Base-by-base conservation (phyloP, 2,888 invertebrate genomes). In the Toxonevra muliebris region DNA sequence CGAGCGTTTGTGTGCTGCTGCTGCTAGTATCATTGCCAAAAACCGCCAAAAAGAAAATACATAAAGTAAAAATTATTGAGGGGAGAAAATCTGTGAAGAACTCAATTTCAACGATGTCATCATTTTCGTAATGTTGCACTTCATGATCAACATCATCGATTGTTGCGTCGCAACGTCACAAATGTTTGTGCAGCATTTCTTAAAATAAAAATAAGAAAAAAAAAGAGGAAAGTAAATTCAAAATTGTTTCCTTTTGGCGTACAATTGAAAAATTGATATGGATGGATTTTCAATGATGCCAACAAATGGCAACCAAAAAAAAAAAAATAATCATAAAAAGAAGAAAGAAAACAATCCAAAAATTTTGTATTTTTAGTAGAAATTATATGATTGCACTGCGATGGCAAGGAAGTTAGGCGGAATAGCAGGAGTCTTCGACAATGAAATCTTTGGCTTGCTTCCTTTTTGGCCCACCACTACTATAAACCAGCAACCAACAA, bases 211-310 rank as follows among this genome's bases (percentile, higher is more conserved):
- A 53, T 40, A 63, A 57, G 12, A 40, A 20, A 67, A 62, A 59
- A 66, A 61, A 57, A 7, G 7, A 30, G 30, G 2, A 30, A 30
- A 30, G 7, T 30, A 30, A 68, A 67, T 63, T 67, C 61, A 68
- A 73, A 72, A 69, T 71, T 71, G 71, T 72, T 73, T 73, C 71
- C 73, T 73, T 72, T 69, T 66, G 69, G 63, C 65, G 62, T 65
- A 69, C 75, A 75, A 76, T 76, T 72, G 74, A 73, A 75, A 76
- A 74, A 75, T 75, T 76, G 76, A 75, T 73, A 75, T 76, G 69
- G 73, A 74, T 76, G 73, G 73, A 71, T 75, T 71, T 73, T 72
- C 72, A 72, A 73, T 69, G 71, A 69, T 71, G 70, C 70, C 69
- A 72, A 71, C 42, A 61, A 68, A 69, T 48, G 48, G 43, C 43